A percentile compares a stretch with the other conserved stretches of the same genome.
Evolutionary conservation across 2,113 vertebrate species (phyloP).

Genomic region (Sapayoa aenigma): DNA sequence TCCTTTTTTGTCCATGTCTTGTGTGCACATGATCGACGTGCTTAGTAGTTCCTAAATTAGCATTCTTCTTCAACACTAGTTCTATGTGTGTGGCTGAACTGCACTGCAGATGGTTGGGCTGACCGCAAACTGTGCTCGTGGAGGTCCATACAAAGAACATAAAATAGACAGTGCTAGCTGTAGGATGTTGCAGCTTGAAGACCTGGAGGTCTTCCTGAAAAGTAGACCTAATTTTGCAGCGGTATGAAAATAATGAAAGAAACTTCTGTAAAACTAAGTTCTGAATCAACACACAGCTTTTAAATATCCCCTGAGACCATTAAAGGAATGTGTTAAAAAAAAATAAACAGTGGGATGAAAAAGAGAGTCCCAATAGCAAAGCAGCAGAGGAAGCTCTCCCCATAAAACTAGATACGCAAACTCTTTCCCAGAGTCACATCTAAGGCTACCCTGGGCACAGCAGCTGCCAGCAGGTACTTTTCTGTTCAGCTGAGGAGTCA

Average conservation of each 20-base stretch:
- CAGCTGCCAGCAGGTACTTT: neutral
- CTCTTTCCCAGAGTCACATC: neutral
- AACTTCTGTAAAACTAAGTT: neutral
- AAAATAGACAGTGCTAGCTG: neutral
- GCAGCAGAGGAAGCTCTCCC: neutral
- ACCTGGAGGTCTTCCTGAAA: neutral
- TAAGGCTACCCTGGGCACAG: neutral
- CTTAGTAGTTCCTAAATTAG: neutral
- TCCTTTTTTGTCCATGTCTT: neutral
- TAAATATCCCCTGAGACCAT: neutral
- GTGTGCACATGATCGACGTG: neutral
- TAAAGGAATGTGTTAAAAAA: neutral
- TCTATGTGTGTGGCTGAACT: neutral
- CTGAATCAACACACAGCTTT: neutral
- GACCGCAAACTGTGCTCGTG: neutral
- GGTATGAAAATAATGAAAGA: neutral
- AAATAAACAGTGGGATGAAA: neutral
- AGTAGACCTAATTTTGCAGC: neutral
- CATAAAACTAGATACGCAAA: neutral
- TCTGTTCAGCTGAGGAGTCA: neutral
- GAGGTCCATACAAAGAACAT: neutral
- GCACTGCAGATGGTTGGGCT: neutral
- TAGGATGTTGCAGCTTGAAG: neutral
- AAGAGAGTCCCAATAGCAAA: accelerated
- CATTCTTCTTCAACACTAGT: neutral